Base-by-base conservation (phyloP, 2,113 vertebrate genomes). In the Mobula birostris region DNA sequence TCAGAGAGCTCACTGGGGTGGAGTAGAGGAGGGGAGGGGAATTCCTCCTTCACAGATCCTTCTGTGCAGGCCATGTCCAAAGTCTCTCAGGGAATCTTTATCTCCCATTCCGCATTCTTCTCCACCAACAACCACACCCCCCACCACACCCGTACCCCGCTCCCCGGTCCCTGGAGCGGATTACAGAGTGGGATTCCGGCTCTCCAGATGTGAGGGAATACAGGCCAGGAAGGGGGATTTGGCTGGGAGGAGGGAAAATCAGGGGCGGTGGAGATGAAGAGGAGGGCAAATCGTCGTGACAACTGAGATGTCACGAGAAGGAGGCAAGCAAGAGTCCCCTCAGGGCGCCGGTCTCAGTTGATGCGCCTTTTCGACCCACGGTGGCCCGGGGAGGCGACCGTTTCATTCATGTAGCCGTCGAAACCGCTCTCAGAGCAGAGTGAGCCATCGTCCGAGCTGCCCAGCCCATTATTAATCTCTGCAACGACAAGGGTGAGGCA, bases 381-480 rank as follows among this genome's bases (percentile, higher is more conserved):
- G 0, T 14, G 95, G 0, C 94, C 95, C 1, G 72, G 94, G 82
- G 95, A 95, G 7, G 96, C 95, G 88, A 96, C 94, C 58, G 96
- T 83, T 87, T 97, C 96, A 0, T 96, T 97, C 95, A 97, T 95
- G 9, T 96, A 98, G 17, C 94, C 96, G 5, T 96, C 97, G 0
- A 97, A 97, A 19, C 98, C 97, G 0, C 97, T 98, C 94, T 98
- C 98, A 0, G 97, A 98, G 95, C 96, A 98, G 8, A 98, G 95
- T 0, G 98, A 98, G 40, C 99, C 96, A 94, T 98, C 98, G 0
- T 99, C 98, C 0, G 97, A 95, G 83, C 96, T 95, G 95, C 98
- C 96, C 77, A 98, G 95, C 0, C 99, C 97, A 0, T 96, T 98
- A 96, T 97, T 97, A 88, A 99, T 97, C 95, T 99, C 99, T 99